Evolutionary conservation across 2,888 invertebrate species (phyloP), one percentile per base, ranked within the genome.

Genomic region (Eurois occulta): DNA sequence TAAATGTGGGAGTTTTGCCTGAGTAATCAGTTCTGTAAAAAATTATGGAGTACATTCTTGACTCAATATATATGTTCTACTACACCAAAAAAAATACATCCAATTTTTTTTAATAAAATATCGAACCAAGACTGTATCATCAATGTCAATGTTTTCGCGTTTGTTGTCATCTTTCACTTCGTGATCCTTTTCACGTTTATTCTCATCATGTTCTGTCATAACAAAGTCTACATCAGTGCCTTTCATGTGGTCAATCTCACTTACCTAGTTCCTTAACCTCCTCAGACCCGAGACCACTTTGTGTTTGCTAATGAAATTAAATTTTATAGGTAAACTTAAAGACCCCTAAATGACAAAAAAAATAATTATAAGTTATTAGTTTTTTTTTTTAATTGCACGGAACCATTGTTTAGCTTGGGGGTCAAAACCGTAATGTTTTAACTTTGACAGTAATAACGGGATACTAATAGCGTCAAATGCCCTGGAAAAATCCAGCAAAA

Each of bases 1-100:
- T 72, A 72, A 72, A 72, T 72, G 62, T 71, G 32, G 71, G 62
- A 62, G 72, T 72, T 72, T 48, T 48, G 62, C 46, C 62, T 62
- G 62, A 64, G 46, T 72, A 64, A 72, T 46, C 35, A 62, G 46
- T 72, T 72, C 43, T 69, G 69, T 55, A 72, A 72, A 72, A 72
- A 71, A 32, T 62, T 72, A 64, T 72, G 62, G 72, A 62, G 46
- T 72, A 64, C 72, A 48, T 55, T 73, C 32, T 73, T 65, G 73
- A 73, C 41, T 55, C 65, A 65, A 72, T 52, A 65, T 65, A 72
- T 72, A 52, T 72, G 1, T 3, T 72, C 65, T 72, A 72, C 72
- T 72, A 72, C 65, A 21, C 65, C 46, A n/a, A 72, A 72, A 35
- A 46, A n/a, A 64, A 72, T 64, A 62, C 55, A 55, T 69, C 55